Evolutionary conservation across 2,113 vertebrate genomes (phyloP).

Genomic region (Salvator merianae): DNA sequence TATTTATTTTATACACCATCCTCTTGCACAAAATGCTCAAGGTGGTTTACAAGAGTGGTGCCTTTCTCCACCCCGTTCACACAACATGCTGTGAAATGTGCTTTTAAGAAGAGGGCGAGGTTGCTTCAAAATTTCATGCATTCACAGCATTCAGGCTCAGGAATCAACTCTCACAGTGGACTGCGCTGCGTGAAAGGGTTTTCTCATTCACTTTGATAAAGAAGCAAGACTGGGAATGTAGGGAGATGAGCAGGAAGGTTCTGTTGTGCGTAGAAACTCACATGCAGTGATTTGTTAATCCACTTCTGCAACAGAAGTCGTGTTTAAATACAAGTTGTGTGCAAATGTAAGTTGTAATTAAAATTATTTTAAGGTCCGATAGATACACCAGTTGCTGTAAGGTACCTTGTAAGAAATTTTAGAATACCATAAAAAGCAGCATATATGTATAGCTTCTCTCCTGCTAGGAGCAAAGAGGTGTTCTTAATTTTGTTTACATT

Average conservation of each 20-base stretch:
- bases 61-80: background rate
- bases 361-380: too few species aligned
- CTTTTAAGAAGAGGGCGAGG: background rate
- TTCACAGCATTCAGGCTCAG: background rate
- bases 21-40: too few species aligned
- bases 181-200: background rate
- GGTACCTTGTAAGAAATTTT: too few species aligned
- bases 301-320: too few species aligned
- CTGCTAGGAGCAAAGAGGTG: too few species aligned
- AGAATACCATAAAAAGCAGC: too few species aligned
- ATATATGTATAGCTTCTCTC: too few species aligned
- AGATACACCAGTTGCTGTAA: too few species aligned
- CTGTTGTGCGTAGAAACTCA: background rate
- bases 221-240: background rate
- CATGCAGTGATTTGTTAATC: background rate
- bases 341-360: too few species aligned
- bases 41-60: background rate
- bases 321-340: too few species aligned
- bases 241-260: background rate
- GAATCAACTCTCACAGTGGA: background rate
- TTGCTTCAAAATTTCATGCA: background rate
- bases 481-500: too few species aligned
- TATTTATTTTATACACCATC: too few species aligned
- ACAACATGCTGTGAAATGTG: background rate
- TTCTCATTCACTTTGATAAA: background rate